Evolutionary conservation across 1,140 invertebrate genomes (phyloP), one percentile per base, ranked within the genome.

Genomic region (Phthorimaea operculella): DNA sequence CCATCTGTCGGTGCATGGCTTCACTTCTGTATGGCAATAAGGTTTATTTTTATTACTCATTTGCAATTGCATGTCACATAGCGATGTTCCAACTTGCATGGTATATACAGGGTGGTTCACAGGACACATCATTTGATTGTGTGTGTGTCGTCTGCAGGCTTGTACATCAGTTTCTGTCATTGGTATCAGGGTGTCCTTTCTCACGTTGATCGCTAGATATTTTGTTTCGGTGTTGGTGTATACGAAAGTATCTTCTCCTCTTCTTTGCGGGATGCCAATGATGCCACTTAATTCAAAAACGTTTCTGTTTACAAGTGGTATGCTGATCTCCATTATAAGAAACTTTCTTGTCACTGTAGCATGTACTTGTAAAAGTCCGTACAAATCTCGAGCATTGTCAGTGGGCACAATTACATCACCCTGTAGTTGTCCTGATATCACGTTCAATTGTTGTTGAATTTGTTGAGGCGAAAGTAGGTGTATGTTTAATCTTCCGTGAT

Each of bases 401-500:
- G 17, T 48, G 9, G 59, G 59, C 14, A 60, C n/a, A 1, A 21
- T 34, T 12, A 66, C 16, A 16, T 58, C 58, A 6, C 47, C 45
- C 11, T 58, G 53, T 17, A 66, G 51, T 16, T 57, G 51, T 17
- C 60, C 55, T 9, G 55, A 56, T 21, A 66, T 62, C n/a, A 60
- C 48, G n/a, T 60, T 58, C 6, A 60, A 11, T 51, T 66, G 56
- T 11, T 58, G 15, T 21, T 50, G n/a, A 2, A 66, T 14, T 48
- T 66, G 60, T 34, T 58, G 50, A 7, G 56, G 53, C 15, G 58
- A 53, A 9, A 62, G 44, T 8, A 62, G 42, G 39, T 60, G 52
- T 12, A 21, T 49, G 28, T 60, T 52, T 1, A 62, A 36, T 9
- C 54, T 52, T 10, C 63, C 58, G 7, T 62, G 50, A 34, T 47